Evolutionary conservation across 37 sponge, comb jelly and placozoan species (phyloP), one percentile per base, ranked within the genome.

Genomic region (Spongilla lacustris): DNA sequence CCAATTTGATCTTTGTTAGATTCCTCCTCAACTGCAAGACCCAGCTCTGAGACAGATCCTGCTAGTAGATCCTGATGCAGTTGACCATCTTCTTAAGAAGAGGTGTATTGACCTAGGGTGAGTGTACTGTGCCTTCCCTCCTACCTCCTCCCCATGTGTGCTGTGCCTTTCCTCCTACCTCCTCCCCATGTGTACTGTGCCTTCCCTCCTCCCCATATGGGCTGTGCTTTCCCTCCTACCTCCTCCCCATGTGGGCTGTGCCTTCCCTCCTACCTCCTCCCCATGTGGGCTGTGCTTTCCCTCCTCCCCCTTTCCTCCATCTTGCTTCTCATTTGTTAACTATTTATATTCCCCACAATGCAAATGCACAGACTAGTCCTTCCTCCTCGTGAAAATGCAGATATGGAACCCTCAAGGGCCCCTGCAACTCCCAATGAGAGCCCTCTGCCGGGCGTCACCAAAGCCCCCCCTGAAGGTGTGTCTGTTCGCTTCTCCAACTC

Each of bases 11-110:
- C 11, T 68, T 74, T 25, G 31, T 27, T 74, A 94, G 94, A 75
- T 94, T 41, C 91, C 94, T n/a, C 83, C 88, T 1, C 69, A 88
- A 49, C 75, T 89, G 58, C 86, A 85, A 74, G 93, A 95, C 46
- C 46, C 27, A 32, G 84, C 50, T 4, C 67, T 92, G 27, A 79
- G 74, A 48, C 17, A 66, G 41, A 48, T 95, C 38, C n/a, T 87
- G 33, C 79, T 79, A 1, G 26, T 49, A 41, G 96, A 95, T 46
- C 91, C 90, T 27, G 84, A 86, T 6, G 88, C 91, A 73, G 78
- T 90, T 25, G 93, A 95, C 75, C 68, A 36, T 34, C 84, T 95
- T 8, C 69, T 95, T 9, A 92, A 84, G 77, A 87, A 84, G 79
- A 80, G 72, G 67, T 90, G 85, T 74, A 69, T 32, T 46, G 82